These are phyloP conservation scores for Orussus abietinus DNA, from an alignment of 1,140 invertebrate genomes.

Conservation along the genomic window DNA sequence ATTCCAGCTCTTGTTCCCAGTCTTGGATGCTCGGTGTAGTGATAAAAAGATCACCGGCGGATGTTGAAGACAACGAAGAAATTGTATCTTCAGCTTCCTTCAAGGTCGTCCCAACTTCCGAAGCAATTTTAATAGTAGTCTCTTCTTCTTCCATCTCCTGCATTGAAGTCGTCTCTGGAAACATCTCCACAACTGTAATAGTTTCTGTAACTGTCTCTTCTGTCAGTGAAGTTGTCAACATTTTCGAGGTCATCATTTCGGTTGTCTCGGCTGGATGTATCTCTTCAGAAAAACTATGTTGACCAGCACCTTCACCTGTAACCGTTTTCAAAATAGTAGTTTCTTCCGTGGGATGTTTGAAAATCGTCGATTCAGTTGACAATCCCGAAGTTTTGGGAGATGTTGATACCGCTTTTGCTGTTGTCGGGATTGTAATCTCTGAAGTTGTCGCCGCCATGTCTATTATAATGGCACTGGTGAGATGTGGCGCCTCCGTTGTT, in stretches of 20 bases:
- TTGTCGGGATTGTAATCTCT: not conserved
- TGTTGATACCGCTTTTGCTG: conserved; percentile 1
- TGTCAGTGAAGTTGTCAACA: not conserved
- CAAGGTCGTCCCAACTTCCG: not conserved
- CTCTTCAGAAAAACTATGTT: not conserved
- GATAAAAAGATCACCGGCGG: not conserved
- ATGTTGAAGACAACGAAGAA: not conserved
- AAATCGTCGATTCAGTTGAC: not conserved
- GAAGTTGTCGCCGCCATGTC: not conserved
- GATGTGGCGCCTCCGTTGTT: not conserved
- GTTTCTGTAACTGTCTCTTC: not conserved
- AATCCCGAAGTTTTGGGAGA: not conserved
- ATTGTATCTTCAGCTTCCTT: not conserved
- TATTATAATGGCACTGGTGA: not conserved
- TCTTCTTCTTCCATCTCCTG: not conserved
- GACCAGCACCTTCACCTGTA: not conserved
- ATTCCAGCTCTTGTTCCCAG: not conserved
- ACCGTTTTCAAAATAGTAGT: not conserved
- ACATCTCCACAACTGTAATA: too few relatives aligned
- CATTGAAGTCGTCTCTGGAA: too few relatives aligned
- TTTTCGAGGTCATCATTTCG: not conserved
- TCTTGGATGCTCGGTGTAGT: not conserved
- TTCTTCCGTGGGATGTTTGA: not conserved
- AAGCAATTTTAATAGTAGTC: not conserved
- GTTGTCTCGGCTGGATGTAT: not conserved